Conservation (phyloP, 2,888 invertebrate species). For the Archaeoteleia sp. region DNA sequence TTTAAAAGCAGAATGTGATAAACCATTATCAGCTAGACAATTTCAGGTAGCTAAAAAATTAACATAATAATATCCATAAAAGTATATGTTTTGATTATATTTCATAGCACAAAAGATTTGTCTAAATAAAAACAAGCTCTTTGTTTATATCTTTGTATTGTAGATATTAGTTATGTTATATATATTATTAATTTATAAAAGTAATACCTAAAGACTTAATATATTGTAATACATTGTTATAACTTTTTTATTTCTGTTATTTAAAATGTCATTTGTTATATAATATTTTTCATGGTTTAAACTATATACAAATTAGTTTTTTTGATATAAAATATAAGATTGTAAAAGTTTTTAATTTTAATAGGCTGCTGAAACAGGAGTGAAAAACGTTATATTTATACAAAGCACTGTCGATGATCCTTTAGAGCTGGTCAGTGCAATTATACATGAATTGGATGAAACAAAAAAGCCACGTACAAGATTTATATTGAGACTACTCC, state of each 20-base stretch:
- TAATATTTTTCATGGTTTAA: too few relatives aligned
- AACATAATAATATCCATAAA: too few relatives aligned
- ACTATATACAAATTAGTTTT: too few relatives aligned
- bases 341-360: constrained; percentile 61
- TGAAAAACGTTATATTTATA: constrained; percentile 91
- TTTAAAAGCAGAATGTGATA: constrained; percentile 77
- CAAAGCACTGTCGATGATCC: constrained; percentile 86
- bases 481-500: constrained; percentile 86
- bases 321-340: too few relatives aligned
- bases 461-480: constrained; percentile 84
- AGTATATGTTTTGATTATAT: too few relatives aligned
- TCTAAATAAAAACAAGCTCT: too few relatives aligned
- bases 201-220: background rate
- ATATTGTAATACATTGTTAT: too few relatives aligned
- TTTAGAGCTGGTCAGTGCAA: constrained; percentile 81
- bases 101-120: too few relatives aligned
- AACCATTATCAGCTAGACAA: constrained; percentile 57
- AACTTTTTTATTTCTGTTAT: too few relatives aligned
- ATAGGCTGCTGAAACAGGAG: constrained; percentile 87
- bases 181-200: background rate
- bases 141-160: too few relatives aligned
- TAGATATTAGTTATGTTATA: background rate
- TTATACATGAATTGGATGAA: constrained; percentile 83
- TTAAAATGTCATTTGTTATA: too few relatives aligned
- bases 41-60: too few relatives aligned